Conservation (phyloP, 2,797 vertebrate genomes). For the Limnodromus scolopaceus region DNA sequence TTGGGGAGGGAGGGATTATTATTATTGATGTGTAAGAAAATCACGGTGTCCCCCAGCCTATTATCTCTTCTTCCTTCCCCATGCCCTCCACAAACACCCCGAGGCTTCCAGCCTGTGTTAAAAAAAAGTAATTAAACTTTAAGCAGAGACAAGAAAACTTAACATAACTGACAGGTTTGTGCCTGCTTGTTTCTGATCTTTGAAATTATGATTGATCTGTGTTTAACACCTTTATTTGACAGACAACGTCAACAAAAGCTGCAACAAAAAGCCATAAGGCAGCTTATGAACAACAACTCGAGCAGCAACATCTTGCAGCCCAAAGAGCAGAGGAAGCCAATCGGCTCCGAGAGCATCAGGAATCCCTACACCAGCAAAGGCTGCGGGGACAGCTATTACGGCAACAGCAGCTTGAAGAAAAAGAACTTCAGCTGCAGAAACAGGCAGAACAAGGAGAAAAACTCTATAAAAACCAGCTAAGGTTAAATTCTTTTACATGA, state of each 20-base stretch:
- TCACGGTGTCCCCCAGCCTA: background rate
- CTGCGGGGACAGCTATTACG: constrained; percentile 78
- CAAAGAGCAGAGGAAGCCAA: constrained; percentile 81
- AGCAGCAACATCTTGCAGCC: constrained; percentile 88
- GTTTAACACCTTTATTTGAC: background rate
- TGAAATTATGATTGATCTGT: background rate
- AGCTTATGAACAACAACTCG: constrained; percentile 88
- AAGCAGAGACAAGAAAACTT: background rate
- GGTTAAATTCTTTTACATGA: constrained; percentile 45
- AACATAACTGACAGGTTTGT: background rate
- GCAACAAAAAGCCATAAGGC: constrained; percentile 72
- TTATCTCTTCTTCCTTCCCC: background rate
- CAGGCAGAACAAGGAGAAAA: constrained; percentile 80
- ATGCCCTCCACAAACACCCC: background rate
- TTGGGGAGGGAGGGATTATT: background rate
- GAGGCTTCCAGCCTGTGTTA: background rate
- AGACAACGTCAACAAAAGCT: constrained; percentile 51
- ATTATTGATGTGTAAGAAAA: background rate
- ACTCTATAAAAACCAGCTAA: constrained; percentile 67
- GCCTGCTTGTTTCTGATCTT: background rate
- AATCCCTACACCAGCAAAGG: constrained; percentile 82
- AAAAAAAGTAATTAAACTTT: background rate
- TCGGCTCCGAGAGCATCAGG: constrained; percentile 83
- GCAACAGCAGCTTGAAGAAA: constrained; percentile 82
- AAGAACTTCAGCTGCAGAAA: constrained; percentile 79